Base-by-base conservation (phyloP, 1,140 invertebrate species). In the Mylabris phalerata region DNA sequence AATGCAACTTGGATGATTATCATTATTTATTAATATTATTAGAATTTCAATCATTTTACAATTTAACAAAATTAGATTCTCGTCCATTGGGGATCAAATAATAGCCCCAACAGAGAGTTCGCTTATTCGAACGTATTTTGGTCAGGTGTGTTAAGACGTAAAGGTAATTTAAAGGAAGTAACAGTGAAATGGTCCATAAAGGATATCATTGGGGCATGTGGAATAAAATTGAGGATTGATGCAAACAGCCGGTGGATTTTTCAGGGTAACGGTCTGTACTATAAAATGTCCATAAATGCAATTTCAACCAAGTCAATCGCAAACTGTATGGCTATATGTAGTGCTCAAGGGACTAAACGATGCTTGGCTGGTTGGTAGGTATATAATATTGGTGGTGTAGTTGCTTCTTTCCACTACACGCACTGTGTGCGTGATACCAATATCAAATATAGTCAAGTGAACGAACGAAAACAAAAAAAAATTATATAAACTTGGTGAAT, bases 201-300 rank as follows among this genome's bases (percentile, higher is more conserved):
- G 51, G 51, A 54, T 54, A 54, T 54, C 51, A 54, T 54, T 54
- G 44, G 51, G 51, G 51, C 51, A 54, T 45, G 51, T 46, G 51
- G 42, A 54, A 54, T 54, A 54, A 54, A 54, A 54, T 54, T 45
- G 51, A 54, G 42, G 43, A 54, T 54, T 54, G 51, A 54, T 54
- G 51, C 51, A 54, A 54, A 54, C 51, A 54, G 42, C 51, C 51
- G 42, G 51, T 45, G 41, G 51, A 42, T 54, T 54, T 54, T 54
- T 45, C 32, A 32, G 51, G 50, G 57, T 54, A 52, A 46, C 57
- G 50, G 57, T 59, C 56, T 58, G 44, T 45, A 49, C 56, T 46
- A 59, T 59, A 59, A 59, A 59, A 59, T 39, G 57, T 46, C 57
- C 57, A 59, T 59, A 59, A 59, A 59, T 59, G 57, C 57, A 59